Base-by-base conservation (phyloP, 2,797 vertebrate genomes). In the Anas flavirostris region DNA sequence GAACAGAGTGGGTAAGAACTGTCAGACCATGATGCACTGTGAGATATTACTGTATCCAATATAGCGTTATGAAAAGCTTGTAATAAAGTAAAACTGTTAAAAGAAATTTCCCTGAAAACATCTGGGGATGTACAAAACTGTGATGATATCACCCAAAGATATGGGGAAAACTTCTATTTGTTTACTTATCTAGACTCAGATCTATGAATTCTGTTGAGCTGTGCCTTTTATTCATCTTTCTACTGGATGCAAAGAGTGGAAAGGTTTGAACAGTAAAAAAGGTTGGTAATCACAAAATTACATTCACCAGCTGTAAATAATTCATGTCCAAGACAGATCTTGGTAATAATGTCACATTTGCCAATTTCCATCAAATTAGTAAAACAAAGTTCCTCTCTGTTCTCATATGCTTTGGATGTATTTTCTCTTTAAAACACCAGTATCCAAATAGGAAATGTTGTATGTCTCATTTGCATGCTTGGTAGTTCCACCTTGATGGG, bases 391-490 rank as follows among this genome's bases (percentile, higher is more conserved):
- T 84, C 37, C 77, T 26, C 70, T 83, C 37, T 91, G n/a, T 67
- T 92, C 25, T 90, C 41, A 66, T 58, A 84, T 80, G 35, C 83
- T 91, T 88, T 90, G 77, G 37, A 53, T 72, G 39, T 77, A 48
- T 96, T 93, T 94, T 92, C 22, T 88, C 69, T 90, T 91, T 29
- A 74, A 86, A 72, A 74, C 76, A 68, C 29, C 64, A 75, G 50
- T 60, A 93, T 46, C 79, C 60, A 43, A 39, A 46, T 84, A 56
- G 64, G 37, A 88, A 85, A 90, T 75, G 22, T 77, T 77, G 22
- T 77, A 18, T 88, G 46, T 82, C 89, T 82, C 37, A 74, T 95
- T 93, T 95, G 66, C 90, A 88, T 93, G 41, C 79, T 60, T 95
- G 64, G 85, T 94, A 96, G 76, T 90, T 93, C 55, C 82, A 84